Percentiles rank a stretch among this genome's conserved stretches.
Evolutionary conservation across 92 coral and sea anemone species (phyloP).

Genomic region (Palythoa grandiflora): DNA sequence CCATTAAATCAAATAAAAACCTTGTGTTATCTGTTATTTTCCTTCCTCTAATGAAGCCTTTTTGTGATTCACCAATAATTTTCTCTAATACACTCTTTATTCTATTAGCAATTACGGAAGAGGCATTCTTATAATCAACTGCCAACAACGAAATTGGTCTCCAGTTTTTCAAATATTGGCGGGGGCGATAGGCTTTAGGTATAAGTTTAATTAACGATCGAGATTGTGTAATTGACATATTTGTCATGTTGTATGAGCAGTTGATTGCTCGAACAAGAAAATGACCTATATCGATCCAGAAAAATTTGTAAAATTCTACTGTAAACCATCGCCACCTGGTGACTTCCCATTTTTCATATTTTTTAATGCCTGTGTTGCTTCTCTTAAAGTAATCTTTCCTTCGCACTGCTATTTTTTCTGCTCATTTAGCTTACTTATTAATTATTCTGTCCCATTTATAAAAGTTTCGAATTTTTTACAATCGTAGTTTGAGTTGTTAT

Average conservation of each 20-base stretch:
- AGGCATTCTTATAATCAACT: too few species aligned
- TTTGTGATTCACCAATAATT: too few species aligned
- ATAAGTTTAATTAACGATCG: constrained; percentile 31
- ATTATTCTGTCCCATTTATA: constrained; percentile 18
- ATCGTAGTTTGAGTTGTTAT: neutral
- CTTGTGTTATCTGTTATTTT: too few species aligned
- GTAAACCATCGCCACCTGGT: constrained; percentile 45
- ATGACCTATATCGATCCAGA: constrained; percentile 34
- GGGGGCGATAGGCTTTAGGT: constrained; percentile 17
- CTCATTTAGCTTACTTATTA: constrained; percentile 13
- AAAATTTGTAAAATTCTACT: constrained; percentile 40
- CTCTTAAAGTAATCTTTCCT: constrained; percentile 43
- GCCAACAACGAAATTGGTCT: too few species aligned
- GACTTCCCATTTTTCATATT: constrained; percentile 44
- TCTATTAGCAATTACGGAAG: too few species aligned
- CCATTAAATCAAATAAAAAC: too few species aligned
- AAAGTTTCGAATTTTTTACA: neutral
- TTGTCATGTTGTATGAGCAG: constrained; percentile 1
- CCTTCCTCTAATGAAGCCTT: too few species aligned
- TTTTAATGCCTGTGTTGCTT: constrained; percentile 51
- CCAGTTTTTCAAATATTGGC: constrained; percentile 27
- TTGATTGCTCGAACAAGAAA: constrained; percentile 35
- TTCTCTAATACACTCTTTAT: too few species aligned
- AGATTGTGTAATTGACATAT: constrained; percentile 46
- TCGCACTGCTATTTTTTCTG: constrained; percentile 41